Percentiles rank a stretch among this genome's conserved stretches.
phyloP scores from a whole-genome alignment of 2,888 invertebrate species.

The Rhaphigaster nebulosa region DNA sequence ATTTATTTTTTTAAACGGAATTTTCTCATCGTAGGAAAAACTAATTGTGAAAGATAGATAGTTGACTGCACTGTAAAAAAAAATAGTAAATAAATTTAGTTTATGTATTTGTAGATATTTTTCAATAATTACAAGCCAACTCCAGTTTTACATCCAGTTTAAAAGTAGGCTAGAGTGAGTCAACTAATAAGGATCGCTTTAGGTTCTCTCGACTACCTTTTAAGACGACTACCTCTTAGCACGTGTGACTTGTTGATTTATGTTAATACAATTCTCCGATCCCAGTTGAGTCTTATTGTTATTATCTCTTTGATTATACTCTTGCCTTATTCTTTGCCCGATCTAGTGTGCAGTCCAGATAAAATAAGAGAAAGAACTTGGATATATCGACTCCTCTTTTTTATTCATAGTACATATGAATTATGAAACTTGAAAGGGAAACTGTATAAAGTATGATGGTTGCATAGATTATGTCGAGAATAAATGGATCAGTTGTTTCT shows the following conservation, averaged over 20 bases:
- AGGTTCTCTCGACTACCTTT: not conserved
- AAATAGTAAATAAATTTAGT: not conserved
- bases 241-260: constrained; percentile 34
- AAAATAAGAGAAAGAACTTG: not conserved
- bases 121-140: not conserved
- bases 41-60: too few relatives aligned
- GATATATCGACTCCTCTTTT: not conserved
- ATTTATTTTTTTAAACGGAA: too few relatives aligned
- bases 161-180: constrained; percentile 37
- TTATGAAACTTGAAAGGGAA: not conserved
- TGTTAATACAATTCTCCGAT: not conserved
- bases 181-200: constrained; percentile 8
- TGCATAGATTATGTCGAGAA: not conserved
- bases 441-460: not conserved
- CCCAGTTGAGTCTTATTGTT: not conserved
- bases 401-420: not conserved
- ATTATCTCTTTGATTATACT: not conserved
- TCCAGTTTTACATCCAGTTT: not conserved
- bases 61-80: too few relatives aligned
- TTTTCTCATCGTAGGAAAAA: too few relatives aligned
- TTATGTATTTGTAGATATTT: not conserved
- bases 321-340: not conserved
- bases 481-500: not conserved
- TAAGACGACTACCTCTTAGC: not conserved
- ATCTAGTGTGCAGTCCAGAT: not conserved